Evolutionary conservation across 2,797 vertebrate genomes (phyloP).

Genomic region (Anas flavirostris): DNA sequence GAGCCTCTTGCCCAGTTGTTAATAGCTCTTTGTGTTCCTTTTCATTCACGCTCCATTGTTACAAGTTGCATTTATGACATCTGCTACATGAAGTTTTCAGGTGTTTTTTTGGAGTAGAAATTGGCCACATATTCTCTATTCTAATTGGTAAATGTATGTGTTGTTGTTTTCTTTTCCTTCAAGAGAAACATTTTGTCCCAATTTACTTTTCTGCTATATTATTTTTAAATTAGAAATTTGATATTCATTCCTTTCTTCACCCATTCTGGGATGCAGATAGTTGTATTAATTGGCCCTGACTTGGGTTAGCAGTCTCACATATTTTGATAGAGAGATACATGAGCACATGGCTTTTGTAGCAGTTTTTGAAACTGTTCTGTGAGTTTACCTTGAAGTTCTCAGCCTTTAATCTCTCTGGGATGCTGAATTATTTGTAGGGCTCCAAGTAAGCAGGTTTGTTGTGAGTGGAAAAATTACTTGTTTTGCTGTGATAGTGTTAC

Average conservation of each 20-base stretch:
- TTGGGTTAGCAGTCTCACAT: not conserved
- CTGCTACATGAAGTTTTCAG: not conserved
- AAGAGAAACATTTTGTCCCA: not conserved
- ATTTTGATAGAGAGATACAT: fast-evolving
- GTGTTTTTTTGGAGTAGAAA: not conserved
- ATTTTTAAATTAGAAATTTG: not conserved
- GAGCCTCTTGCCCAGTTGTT: not conserved
- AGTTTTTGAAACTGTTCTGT: not conserved
- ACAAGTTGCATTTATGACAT: not conserved
- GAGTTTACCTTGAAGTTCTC: not conserved
- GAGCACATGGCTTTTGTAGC: not conserved
- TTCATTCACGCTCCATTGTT: not conserved
- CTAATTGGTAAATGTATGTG: not conserved
- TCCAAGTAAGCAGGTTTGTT: not conserved
- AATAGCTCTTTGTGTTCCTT: not conserved
- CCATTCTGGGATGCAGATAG: not conserved
- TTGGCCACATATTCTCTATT: fast-evolving
- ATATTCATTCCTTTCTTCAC: not conserved
- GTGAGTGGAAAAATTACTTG: not conserved
- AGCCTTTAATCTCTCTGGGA: not conserved
- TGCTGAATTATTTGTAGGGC: not conserved
- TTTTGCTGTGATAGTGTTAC: not conserved
- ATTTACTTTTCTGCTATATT: not conserved
- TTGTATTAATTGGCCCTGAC: not conserved
- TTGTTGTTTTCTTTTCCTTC: not conserved